Percentiles rank a stretch among this genome's conserved stretches.
These are phyloP conservation scores for Drosophila parvula DNA, from an alignment of 1,140 invertebrate species.

Conservation along the genomic window DNA sequence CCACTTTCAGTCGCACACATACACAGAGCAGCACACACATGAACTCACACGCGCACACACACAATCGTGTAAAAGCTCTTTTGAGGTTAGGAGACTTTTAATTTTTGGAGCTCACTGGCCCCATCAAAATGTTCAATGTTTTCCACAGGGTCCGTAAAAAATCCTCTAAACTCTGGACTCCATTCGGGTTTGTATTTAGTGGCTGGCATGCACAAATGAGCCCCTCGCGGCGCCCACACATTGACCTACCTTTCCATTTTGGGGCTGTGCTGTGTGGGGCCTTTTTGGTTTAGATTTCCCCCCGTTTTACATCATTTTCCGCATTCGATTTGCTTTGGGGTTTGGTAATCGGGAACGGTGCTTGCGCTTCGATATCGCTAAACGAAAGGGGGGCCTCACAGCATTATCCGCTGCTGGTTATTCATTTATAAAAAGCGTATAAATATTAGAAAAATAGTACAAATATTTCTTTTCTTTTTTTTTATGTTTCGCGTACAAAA, in stretches of 20 bases:
- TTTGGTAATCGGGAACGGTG: conserved; percentile 29
- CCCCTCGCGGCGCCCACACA: conserved; percentile 64
- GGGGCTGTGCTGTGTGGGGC: conserved; percentile 63
- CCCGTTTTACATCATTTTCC: conserved; percentile 66
- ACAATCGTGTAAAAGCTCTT: conserved; percentile 73
- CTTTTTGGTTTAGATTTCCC: conserved; percentile 65
- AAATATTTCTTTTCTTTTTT: conserved; percentile 72
- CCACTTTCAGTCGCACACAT: conserved; percentile 74
- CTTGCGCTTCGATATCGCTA: conserved; percentile 34
- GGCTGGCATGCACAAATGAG: conserved; percentile 4
- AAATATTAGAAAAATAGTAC: conserved; percentile 75
- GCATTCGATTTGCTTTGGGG: conserved; percentile 52
- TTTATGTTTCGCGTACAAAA: conserved; percentile 73
- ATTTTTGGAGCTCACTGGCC: conserved; percentile 45
- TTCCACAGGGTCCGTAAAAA: conserved; percentile 43
- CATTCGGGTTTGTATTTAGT: conserved; percentile 5
- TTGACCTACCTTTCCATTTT: conserved; percentile 83
- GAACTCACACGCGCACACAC: conserved; percentile 31
- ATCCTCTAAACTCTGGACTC: conserved; percentile 20
- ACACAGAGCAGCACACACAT: conserved; percentile 24
- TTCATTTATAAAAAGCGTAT: conserved; percentile 76
- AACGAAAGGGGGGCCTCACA: conserved; percentile 56
- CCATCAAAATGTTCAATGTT: conserved; percentile 68
- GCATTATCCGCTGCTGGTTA: conserved; percentile 60
- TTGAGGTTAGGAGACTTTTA: conserved; percentile 74